Percentiles rank a stretch among this genome's conserved stretches.
Evolutionary conservation across 2,888 invertebrate genomes (phyloP).

Genomic region (Nemoura dubitans): DNA sequence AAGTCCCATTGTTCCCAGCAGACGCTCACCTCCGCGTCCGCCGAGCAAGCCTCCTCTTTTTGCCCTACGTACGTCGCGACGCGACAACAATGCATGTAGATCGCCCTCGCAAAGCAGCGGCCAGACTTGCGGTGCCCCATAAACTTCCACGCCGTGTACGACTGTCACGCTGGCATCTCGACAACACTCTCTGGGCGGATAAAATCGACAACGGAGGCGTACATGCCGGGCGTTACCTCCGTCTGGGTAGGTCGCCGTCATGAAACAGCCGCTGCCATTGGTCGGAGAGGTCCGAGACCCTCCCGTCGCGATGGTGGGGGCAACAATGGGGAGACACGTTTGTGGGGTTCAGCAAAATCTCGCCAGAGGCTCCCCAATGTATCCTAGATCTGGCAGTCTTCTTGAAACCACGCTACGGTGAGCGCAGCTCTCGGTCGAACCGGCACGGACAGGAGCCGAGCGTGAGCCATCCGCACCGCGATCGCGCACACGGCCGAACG

Average conservation of each 20-base stretch:
- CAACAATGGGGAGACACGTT: constrained; percentile 42
- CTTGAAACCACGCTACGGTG: not conserved
- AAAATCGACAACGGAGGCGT: constrained; percentile 9
- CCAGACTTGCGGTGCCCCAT: constrained; percentile 38
- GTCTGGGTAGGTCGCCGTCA: not conserved
- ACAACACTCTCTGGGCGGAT: constrained; percentile 29
- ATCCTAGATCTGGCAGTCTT: constrained; percentile 48
- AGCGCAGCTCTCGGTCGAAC: constrained; percentile 17
- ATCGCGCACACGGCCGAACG: constrained; percentile 22
- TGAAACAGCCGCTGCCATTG: constrained; percentile 21
- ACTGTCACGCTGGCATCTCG: constrained; percentile 19
- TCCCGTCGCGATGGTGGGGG: constrained; percentile 23
- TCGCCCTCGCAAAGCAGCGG: constrained; percentile 22
- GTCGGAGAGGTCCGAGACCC: not conserved
- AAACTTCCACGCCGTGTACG: constrained; percentile 29
- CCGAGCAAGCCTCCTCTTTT: not conserved
- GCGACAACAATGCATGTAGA: constrained; percentile 39
- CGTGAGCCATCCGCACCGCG: constrained; percentile 2
- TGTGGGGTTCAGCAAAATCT: constrained; percentile 45
- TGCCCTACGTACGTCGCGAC: not conserved
- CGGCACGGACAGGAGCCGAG: constrained; percentile 2
- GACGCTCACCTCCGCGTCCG: not conserved
- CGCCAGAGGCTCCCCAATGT: constrained; percentile 50
- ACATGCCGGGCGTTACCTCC: not conserved
- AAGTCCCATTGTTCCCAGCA: not conserved